Conservation (phyloP, 1,140 invertebrate species). For the Nebria ingens region DNA sequence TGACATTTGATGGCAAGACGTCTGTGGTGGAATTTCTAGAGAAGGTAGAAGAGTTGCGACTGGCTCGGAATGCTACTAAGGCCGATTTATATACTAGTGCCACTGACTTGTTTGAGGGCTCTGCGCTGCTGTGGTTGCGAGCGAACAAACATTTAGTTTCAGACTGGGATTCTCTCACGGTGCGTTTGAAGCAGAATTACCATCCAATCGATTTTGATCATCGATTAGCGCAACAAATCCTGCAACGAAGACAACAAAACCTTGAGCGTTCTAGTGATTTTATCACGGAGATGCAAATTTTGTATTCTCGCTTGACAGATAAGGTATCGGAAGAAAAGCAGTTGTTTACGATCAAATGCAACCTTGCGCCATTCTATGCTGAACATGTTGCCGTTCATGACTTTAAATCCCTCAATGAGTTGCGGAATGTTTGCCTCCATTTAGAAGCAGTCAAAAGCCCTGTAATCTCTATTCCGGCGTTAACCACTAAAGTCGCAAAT, state of each 20-base stretch:
- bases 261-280: neutral
- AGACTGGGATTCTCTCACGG: neutral
- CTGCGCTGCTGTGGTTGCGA: neutral
- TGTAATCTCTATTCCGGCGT: no score
- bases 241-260: neutral
- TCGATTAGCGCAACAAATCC: neutral
- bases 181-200: neutral
- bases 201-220: neutral
- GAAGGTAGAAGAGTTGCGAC: neutral
- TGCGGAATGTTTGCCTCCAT: no score
- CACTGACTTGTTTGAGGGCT: neutral
- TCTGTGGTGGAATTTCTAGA: neutral
- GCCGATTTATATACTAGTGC: neutral
- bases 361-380: neutral
- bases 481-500: no score
- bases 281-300: neutral
- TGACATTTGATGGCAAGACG: neutral
- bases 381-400: no score
- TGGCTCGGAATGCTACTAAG: neutral
- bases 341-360: neutral
- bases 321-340: neutral
- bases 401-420: no score
- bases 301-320: neutral
- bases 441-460: no score
- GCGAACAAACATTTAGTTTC: neutral